These are phyloP conservation scores for Zenarchopterus dispar DNA, from an alignment of 2,797 vertebrate species.

Conservation along the genomic window DNA sequence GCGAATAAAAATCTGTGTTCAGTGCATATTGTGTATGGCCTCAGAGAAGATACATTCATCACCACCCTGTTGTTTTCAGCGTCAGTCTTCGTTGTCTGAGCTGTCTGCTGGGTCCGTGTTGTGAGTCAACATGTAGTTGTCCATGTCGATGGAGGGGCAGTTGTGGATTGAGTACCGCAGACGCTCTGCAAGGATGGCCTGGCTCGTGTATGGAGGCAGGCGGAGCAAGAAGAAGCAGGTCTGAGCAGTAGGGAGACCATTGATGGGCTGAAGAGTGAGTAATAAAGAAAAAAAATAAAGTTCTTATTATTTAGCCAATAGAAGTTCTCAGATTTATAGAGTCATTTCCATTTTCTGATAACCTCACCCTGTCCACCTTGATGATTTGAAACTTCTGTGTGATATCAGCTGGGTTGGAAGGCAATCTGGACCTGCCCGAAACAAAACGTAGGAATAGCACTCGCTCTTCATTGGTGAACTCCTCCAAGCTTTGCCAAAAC, in stretches of 20 bases:
- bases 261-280: conserved; percentile 75
- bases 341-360: neutral
- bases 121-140: conserved; percentile 89
- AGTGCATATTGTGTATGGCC: conserved; percentile 81
- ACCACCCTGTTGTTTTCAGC: conserved; percentile 34
- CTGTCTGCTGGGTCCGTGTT: conserved; percentile 83
- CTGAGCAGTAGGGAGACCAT: conserved; percentile 86
- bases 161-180: conserved; percentile 89
- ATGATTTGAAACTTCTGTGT: conserved; percentile 88
- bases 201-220: conserved; percentile 85
- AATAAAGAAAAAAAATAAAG: neutral
- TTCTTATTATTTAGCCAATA: neutral
- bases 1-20: conserved; percentile 75
- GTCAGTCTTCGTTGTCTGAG: conserved; percentile 83
- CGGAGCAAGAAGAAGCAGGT: conserved; percentile 89
- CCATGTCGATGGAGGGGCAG: conserved; percentile 88
- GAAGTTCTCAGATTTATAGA: neutral
- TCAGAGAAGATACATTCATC: conserved; percentile 74
- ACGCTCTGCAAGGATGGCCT: conserved; percentile 82
- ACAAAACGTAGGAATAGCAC: conserved; percentile 87
- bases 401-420: conserved; percentile 85
- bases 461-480: conserved; percentile 88
- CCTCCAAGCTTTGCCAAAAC: conserved; percentile 87
- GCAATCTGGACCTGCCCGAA: conserved; percentile 84
- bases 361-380: conserved; percentile 87